Conservation (phyloP, 2,888 invertebrate genomes). For the Prosopocoilus inquinatus region DNA sequence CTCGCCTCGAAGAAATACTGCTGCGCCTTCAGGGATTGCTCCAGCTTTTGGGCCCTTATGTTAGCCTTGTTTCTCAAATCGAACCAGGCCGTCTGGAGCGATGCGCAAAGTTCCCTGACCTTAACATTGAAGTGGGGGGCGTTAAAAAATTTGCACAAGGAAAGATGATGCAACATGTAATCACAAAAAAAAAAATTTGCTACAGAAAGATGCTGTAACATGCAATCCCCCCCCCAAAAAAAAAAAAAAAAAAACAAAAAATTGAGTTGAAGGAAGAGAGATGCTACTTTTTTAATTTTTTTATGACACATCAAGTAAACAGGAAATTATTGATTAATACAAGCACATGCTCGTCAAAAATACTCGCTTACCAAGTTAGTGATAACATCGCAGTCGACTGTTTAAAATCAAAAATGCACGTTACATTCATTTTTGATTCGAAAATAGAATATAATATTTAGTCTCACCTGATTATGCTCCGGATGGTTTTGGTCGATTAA, state of each 20-base stretch:
- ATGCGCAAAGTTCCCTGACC: conserved; percentile 73
- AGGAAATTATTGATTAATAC: background rate
- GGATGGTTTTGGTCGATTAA: conserved; percentile 78
- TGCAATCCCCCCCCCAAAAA: too few species aligned
- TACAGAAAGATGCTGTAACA: background rate
- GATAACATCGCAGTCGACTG: background rate
- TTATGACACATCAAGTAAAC: background rate
- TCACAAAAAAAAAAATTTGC: too few species aligned
- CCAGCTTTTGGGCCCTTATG: conserved; percentile 73
- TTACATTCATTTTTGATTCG: conserved; percentile 8
- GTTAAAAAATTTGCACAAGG: background rate
- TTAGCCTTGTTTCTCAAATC: conserved; percentile 69
- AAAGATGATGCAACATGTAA: background rate
- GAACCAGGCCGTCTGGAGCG: conserved; percentile 71
- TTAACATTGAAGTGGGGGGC: conserved; percentile 34
- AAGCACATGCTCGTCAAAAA: background rate
- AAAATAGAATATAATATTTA: conserved; percentile 7
- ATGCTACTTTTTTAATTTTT: background rate
- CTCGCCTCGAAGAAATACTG: conserved; percentile 89
- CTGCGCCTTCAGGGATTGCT: conserved; percentile 84
- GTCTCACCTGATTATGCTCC: conserved; percentile 67
- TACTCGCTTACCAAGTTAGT: background rate
- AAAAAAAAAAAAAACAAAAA: too few species aligned
- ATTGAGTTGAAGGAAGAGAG: background rate
- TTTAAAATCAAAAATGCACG: conserved; percentile 8